These are phyloP conservation scores for Rhinogobius similis DNA, from an alignment of 2,113 vertebrate species.

Conservation along the genomic window DNA sequence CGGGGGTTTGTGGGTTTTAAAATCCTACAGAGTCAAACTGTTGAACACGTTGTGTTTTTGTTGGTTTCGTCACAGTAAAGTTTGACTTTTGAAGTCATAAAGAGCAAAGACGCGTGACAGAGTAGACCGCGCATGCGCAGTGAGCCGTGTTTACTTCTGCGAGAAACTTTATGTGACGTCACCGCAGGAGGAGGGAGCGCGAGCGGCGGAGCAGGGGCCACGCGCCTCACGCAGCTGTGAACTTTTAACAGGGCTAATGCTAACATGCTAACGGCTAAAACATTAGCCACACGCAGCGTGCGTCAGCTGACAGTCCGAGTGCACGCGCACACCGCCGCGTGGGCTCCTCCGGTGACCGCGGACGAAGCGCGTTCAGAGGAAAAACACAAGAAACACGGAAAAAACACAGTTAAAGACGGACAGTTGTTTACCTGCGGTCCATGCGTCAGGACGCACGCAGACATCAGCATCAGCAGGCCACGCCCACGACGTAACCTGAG, in stretches of 20 bases:
- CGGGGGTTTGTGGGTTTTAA: no score
- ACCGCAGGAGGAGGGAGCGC: background rate
- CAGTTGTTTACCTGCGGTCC: slow-evolving; percentile 5
- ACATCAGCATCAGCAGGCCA: background rate
- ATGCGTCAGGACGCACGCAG: slow-evolving; percentile 3
- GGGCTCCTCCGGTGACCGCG: background rate
- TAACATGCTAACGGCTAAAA: slow-evolving; percentile 28
- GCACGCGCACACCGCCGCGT: no score
- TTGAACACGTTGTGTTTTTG: no score
- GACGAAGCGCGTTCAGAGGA: background rate
- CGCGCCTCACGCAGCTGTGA: slow-evolving; percentile 6
- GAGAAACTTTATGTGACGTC: slow-evolving; percentile 11
- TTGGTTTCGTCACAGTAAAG: background rate
- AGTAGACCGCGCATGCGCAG: slow-evolving; percentile 10
- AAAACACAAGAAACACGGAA: background rate
- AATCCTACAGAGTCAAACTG: no score
- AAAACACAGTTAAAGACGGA: background rate
- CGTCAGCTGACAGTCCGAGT: background rate
- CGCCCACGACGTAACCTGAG: slow-evolving; percentile 5
- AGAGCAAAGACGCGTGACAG: background rate
- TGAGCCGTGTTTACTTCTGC: slow-evolving; percentile 7
- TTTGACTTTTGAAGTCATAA: background rate
- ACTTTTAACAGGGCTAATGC: slow-evolving; percentile 4
- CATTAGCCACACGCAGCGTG: background rate
- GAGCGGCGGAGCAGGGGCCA: background rate